A percentile compares a stretch with the other conserved stretches of the same genome.
Evolutionary conservation across 2,888 invertebrate genomes (phyloP).

Genomic region (Girardia tigrina): DNA sequence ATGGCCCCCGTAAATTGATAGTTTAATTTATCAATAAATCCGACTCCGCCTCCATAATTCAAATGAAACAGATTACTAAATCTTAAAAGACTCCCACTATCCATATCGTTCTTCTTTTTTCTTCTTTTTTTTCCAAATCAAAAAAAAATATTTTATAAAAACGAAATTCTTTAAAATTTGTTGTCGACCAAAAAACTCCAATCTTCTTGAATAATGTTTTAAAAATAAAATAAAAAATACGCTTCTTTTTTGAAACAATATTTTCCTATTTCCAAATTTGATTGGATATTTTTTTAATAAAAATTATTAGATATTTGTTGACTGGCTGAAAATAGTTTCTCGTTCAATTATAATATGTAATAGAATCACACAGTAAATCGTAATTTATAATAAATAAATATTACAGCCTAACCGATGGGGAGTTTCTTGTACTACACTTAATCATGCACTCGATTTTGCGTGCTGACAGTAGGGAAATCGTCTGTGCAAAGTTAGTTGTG

Average conservation of each 20-base stretch:
- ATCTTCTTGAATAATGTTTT: not conserved
- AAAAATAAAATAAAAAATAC: too few relatives aligned
- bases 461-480: not conserved
- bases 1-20: constrained; percentile 1
- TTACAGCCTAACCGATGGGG: not conserved
- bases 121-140: not conserved
- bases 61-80: not conserved
- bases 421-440: constrained; percentile 11
- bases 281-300: too few relatives aligned
- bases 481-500: constrained; percentile 6
- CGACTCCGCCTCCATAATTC: constrained; percentile 20
- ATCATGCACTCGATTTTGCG: not conserved
- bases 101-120: not conserved
- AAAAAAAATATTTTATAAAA: not conserved
- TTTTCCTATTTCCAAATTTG: too few relatives aligned
- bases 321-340: not conserved
- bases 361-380: not conserved
- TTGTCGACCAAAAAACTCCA: not conserved
- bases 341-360: too few relatives aligned
- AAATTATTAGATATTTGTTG: too few relatives aligned
- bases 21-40: not conserved
- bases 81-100: not conserved
- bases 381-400: constrained; percentile 18
- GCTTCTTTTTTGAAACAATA: too few relatives aligned
- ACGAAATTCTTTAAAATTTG: not conserved